Evolutionary conservation across 2,797 vertebrate genomes (phyloP).

Genomic region (Avahi laniger): DNA sequence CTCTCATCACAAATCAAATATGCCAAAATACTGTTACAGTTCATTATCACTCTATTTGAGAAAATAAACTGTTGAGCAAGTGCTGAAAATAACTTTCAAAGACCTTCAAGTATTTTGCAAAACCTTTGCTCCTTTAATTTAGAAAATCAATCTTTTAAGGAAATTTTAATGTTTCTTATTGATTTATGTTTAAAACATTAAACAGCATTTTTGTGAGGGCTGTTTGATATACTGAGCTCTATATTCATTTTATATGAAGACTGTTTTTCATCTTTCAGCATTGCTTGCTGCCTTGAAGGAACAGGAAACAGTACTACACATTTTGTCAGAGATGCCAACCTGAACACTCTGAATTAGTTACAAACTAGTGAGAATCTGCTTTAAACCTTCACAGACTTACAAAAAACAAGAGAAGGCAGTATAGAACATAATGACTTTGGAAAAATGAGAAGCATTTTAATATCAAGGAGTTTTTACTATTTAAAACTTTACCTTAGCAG

Average conservation of each 20-base stretch:
- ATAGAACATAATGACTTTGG: not conserved
- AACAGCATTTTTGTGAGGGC: not conserved
- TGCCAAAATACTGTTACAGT: not conserved
- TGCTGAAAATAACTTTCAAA: not conserved
- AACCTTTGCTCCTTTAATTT: not conserved
- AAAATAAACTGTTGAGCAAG: not conserved
- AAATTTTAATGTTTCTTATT: not conserved
- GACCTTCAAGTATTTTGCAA: not conserved
- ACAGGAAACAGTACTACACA: not conserved
- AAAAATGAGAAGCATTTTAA: not conserved
- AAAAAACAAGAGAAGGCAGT: not conserved
- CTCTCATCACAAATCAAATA: not conserved
- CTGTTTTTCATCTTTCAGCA: not conserved
- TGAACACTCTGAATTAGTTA: not conserved
- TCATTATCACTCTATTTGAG: not conserved
- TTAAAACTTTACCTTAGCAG: not conserved
- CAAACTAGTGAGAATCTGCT: not conserved
- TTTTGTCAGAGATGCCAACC: not conserved
- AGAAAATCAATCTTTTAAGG: not conserved
- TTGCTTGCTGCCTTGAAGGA: not conserved
- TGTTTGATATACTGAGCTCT: not conserved
- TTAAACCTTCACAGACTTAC: not conserved
- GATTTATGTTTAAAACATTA: not conserved
- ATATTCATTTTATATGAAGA: not conserved
- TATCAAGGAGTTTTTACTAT: not conserved